Percentiles rank a stretch among this genome's conserved stretches.
phyloP scores from a whole-genome alignment of 2,113 vertebrate species.

The Elanoides forficatus region DNA sequence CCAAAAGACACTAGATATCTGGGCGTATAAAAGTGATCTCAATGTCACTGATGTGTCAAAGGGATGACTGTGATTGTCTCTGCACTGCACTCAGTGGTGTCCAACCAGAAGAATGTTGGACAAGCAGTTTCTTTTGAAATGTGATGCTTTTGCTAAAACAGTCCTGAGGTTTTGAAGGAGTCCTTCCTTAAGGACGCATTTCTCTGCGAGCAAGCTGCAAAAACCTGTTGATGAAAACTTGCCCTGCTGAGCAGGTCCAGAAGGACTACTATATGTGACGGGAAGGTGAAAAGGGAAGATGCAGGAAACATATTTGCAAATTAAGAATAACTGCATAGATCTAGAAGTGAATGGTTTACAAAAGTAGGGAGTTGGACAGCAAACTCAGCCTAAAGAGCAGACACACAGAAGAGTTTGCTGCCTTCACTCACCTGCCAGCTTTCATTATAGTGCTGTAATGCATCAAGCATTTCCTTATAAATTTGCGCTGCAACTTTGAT shows the following conservation, averaged over 20 bases:
- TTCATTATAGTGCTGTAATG: rapidly evolving
- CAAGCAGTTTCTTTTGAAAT: neutral
- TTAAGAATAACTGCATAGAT: neutral
- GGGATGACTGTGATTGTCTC: neutral
- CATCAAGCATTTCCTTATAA: rapidly evolving
- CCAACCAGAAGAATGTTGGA: neutral
- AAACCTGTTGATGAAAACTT: neutral
- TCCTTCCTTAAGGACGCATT: neutral
- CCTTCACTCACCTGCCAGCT: neutral
- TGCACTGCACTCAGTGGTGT: neutral
- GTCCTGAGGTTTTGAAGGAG: neutral
- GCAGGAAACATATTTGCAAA: neutral
- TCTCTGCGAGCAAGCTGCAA: neutral
- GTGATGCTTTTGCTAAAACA: neutral
- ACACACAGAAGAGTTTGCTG: neutral
- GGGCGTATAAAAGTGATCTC: neutral
- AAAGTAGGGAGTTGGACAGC: neutral
- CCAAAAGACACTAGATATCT: neutral
- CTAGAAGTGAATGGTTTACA: neutral
- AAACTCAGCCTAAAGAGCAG: neutral
- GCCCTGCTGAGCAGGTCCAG: neutral
- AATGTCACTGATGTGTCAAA: neutral
- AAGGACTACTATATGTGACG: rapidly evolving
- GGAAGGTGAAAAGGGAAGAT: neutral
- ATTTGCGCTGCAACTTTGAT: neutral